phyloP scores from a whole-genome alignment of 64 coral and sea anemone species.

The Pachyseris speciosa region DNA sequence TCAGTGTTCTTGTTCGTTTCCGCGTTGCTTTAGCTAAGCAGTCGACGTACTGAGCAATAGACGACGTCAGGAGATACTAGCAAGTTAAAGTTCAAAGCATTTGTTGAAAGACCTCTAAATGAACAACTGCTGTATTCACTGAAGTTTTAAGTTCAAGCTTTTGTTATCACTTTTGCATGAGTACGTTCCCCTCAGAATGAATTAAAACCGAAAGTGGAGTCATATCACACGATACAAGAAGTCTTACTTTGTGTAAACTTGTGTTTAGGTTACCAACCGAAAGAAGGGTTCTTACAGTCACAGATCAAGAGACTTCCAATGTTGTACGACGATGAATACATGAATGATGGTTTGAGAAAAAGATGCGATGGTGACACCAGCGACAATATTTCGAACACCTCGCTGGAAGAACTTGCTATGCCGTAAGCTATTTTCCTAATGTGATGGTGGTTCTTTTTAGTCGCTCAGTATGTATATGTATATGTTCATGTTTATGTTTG shows the following conservation, averaged over 20 bases:
- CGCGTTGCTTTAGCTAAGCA: neutral
- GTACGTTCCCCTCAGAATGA: no score
- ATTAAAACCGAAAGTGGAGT: no score
- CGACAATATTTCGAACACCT: neutral
- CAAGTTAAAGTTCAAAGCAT: no score
- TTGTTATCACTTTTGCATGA: no score
- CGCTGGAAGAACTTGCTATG: conserved; percentile 87
- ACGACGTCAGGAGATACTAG: no score
- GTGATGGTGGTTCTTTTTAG: neutral
- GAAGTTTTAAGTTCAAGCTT: no score
- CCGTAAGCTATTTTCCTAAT: conserved; percentile 72
- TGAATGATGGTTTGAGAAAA: neutral
- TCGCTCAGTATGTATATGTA: no score
- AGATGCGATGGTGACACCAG: neutral
- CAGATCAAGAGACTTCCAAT: conserved; percentile 95
- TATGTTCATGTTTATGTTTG: no score
- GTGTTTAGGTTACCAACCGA: conserved; percentile 81
- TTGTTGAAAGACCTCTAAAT: no score
- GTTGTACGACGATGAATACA: conserved; percentile 78
- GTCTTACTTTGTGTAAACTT: neutral
- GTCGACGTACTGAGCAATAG: neutral
- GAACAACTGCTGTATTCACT: no score
- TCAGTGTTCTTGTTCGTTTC: neutral
- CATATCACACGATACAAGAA: neutral
- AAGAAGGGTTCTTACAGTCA: conserved; percentile 78